These are phyloP conservation scores for Phengaris arion DNA, from an alignment of 2,888 invertebrate genomes.

Conservation along the genomic window DNA sequence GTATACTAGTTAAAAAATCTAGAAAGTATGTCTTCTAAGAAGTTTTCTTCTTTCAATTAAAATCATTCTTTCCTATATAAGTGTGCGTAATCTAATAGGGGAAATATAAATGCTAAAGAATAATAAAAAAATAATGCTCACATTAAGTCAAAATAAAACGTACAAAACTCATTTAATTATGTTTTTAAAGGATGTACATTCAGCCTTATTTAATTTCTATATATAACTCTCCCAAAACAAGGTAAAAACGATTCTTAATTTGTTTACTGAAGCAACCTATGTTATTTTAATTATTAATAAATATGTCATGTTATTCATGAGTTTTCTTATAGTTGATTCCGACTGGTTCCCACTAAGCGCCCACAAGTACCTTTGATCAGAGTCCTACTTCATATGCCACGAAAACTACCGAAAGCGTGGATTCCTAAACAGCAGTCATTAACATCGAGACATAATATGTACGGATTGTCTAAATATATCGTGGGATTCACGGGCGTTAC, in stretches of 20 bases:
- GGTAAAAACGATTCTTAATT: background rate
- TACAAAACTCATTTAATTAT: background rate
- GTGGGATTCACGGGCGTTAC: constrained; percentile 55
- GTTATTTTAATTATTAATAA: background rate
- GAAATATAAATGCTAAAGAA: background rate
- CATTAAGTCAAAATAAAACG: background rate
- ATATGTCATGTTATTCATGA: background rate
- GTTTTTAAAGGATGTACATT: background rate
- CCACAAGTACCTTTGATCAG: background rate
- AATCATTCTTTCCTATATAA: no score
- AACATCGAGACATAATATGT: constrained; percentile 56
- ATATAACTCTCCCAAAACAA: background rate
- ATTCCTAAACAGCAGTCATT: constrained; percentile 30
- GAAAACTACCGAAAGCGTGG: constrained; percentile 9
- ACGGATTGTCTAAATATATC: constrained; percentile 59
- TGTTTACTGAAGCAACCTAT: background rate
- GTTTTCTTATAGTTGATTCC: background rate
- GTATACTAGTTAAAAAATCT: no score
- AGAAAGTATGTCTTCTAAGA: no score
- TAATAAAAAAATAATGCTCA: background rate
- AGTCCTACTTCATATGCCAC: background rate
- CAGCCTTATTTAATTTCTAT: background rate
- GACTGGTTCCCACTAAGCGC: no score
- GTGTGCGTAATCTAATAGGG: background rate
- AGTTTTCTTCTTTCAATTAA: no score